phyloP scores from a whole-genome alignment of 2,113 vertebrate species.

The Gopherus evgoodei region DNA sequence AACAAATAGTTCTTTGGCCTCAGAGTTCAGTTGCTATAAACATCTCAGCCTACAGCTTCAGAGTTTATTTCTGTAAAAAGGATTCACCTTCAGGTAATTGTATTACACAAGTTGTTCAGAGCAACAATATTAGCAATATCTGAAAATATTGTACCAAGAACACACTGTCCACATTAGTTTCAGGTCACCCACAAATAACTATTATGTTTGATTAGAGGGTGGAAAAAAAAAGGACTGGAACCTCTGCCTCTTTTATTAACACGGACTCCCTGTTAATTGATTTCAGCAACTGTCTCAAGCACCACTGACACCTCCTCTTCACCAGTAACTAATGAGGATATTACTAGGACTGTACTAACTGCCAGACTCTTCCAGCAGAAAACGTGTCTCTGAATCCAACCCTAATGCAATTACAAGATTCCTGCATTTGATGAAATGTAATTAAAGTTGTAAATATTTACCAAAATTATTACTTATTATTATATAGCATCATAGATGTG shows the following conservation, averaged over 20 bases:
- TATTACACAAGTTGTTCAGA: not conserved
- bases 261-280: not conserved
- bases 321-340: conserved; percentile 22
- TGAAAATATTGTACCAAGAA: not conserved
- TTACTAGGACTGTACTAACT: conserved; percentile 13
- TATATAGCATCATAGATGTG: not conserved
- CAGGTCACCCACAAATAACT: not conserved
- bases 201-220: not conserved
- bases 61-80: not conserved
- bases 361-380: conserved; percentile 32
- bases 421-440: not conserved
- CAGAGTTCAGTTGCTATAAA: not conserved
- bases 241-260: not conserved
- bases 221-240: conserved; percentile 10
- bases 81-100: not conserved
- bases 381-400: not conserved
- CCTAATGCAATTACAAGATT: not conserved
- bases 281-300: conserved; percentile 52
- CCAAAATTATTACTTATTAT: not conserved
- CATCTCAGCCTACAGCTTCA: not conserved
- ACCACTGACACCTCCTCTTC: conserved; percentile 29
- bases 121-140: not conserved
- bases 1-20: not conserved
- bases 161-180: not conserved
- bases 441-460: not conserved